phyloP scores from a whole-genome alignment of 2,888 invertebrate genomes.

The Trichopoda pennipes region DNA sequence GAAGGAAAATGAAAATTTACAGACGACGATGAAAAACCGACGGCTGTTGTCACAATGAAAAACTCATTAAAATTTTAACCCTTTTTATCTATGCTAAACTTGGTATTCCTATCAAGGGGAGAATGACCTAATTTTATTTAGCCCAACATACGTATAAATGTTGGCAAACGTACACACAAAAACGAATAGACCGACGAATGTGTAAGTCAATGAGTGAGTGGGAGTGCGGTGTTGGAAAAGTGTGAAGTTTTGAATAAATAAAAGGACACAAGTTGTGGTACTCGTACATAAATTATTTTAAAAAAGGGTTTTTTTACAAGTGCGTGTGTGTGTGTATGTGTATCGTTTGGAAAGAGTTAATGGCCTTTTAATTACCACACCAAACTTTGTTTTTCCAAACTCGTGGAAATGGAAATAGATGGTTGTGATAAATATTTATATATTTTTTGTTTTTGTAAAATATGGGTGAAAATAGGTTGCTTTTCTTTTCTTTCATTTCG shows the following conservation, averaged over 20 bases:
- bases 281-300: conserved; percentile 35
- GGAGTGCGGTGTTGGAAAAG: conserved; percentile 46
- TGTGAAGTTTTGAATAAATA: conserved; percentile 64
- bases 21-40: conserved; percentile 25
- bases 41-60: conserved; percentile 47
- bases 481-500: neutral
- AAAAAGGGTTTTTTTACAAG: conserved; percentile 24
- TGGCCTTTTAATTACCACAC: conserved; percentile 11
- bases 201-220: neutral
- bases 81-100: conserved; percentile 29
- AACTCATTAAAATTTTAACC: conserved; percentile 61
- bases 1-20: neutral
- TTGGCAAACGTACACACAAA: neutral
- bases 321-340: neutral
- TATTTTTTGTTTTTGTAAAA: neutral
- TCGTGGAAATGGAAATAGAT: conserved; percentile 17
- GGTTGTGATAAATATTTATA: neutral
- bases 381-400: conserved; percentile 6
- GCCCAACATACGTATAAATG: neutral
- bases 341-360: conserved; percentile 7
- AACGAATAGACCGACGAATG: neutral
- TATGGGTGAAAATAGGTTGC: neutral
- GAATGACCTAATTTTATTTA: conserved; percentile 37
- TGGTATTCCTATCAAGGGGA: conserved; percentile 24
- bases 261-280: conserved; percentile 60